These are phyloP conservation scores for Sisyra nigra DNA, from an alignment of 2,888 invertebrate species.

Conservation along the genomic window DNA sequence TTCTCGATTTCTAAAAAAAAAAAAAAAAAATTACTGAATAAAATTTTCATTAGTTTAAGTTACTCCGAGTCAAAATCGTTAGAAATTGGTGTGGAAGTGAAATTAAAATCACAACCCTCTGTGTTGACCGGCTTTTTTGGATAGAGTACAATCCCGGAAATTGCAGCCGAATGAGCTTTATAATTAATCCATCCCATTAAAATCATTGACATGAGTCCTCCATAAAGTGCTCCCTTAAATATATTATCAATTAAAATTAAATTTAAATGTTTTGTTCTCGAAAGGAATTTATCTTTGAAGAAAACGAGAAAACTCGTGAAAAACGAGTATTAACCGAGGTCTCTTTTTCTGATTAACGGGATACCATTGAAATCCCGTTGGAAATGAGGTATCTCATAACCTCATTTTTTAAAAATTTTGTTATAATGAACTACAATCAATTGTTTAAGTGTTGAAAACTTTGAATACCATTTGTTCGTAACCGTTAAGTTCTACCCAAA, in stretches of 20 bases:
- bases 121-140: slow-evolving; percentile 13
- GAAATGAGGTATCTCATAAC: too few species aligned
- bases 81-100: not conserved
- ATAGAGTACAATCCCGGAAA: slow-evolving; percentile 26
- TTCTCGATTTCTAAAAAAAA: too few species aligned
- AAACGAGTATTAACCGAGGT: too few species aligned
- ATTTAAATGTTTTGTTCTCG: not conserved
- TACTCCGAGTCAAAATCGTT: not conserved
- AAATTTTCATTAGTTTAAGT: not conserved
- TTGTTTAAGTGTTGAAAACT: too few species aligned
- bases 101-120: slow-evolving; percentile 10
- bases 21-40: too few species aligned
- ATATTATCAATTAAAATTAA: slow-evolving; percentile 7
- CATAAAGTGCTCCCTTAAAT: slow-evolving; percentile 37
- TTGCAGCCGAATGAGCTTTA: slow-evolving; percentile 44
- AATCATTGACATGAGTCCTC: slow-evolving; percentile 37
- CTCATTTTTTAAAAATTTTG: too few species aligned
- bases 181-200: slow-evolving; percentile 44
- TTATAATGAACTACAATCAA: too few species aligned
- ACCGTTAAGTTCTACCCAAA: too few species aligned
- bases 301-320: too few species aligned
- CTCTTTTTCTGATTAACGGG: too few species aligned
- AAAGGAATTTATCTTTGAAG: not conserved
- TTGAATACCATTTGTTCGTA: too few species aligned
- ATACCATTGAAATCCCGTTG: too few species aligned